phyloP scores from a whole-genome alignment of 2,797 vertebrate species.

The Pipistrellus pygmaeus region DNA sequence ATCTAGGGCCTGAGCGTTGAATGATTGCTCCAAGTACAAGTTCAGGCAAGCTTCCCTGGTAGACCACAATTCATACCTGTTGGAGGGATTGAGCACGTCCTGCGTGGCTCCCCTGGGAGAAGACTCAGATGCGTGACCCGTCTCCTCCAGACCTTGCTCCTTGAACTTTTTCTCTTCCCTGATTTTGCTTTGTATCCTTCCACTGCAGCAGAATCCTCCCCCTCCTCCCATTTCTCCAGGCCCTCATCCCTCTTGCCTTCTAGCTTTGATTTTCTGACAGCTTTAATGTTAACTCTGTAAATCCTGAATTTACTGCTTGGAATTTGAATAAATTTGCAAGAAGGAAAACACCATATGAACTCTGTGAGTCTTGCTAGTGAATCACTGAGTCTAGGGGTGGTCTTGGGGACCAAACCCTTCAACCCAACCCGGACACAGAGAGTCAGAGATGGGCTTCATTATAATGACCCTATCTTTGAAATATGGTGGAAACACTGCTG shows the following conservation, averaged over 20 bases:
- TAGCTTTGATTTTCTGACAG: not conserved
- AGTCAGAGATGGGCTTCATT: not conserved
- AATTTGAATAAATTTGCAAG: not conserved
- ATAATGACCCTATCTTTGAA: not conserved
- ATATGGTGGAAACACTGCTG: not conserved
- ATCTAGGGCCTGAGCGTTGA: not conserved
- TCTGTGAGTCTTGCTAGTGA: not conserved
- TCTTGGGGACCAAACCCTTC: not conserved
- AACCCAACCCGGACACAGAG: not conserved
- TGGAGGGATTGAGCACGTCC: not conserved
- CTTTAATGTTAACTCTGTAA: not conserved
- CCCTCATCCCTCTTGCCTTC: not conserved
- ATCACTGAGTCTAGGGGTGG: not conserved
- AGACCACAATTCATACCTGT: not conserved
- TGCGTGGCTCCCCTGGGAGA: not conserved
- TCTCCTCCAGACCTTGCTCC: not conserved
- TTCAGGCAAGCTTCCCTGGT: not conserved
- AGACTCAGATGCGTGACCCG: not conserved
- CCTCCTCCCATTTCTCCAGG: not conserved
- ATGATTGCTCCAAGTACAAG: not conserved
- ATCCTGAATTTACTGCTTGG: not conserved
- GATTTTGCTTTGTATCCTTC: not conserved
- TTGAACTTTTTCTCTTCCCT: not conserved
- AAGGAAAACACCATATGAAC: not conserved
- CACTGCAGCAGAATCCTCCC: not conserved